Evolutionary conservation across 1,140 invertebrate species (phyloP).

Genomic region (Drosophila mojavensis): DNA sequence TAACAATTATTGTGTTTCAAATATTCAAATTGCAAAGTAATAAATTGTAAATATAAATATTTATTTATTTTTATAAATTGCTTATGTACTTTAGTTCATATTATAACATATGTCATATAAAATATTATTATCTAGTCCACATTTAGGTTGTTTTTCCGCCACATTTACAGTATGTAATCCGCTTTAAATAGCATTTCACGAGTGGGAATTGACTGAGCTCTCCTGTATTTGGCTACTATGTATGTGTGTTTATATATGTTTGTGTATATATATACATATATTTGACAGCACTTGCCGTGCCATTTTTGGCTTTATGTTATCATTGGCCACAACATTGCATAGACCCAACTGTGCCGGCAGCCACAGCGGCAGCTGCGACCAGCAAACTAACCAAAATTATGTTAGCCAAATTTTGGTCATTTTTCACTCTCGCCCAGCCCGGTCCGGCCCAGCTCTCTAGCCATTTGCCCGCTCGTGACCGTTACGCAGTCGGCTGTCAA

Average conservation of each 20-base stretch:
- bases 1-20: too few species aligned
- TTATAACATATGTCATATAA: too few species aligned
- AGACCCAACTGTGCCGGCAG: constrained; percentile 1
- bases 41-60: not conserved
- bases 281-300: constrained; percentile 29
- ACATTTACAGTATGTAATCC: not conserved
- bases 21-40: too few species aligned
- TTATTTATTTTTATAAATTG: not conserved
- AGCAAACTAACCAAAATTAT: constrained; percentile 64
- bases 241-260: not conserved
- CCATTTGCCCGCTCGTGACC: constrained; percentile 3
- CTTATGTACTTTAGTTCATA: too few species aligned
- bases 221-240: constrained; percentile 18
- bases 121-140: too few species aligned
- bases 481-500: constrained; percentile 38
- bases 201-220: not conserved
- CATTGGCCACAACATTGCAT: constrained; percentile 21
- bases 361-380: constrained; percentile 25
- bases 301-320: not conserved
- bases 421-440: constrained; percentile 55
- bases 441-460: not conserved
- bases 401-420: constrained; percentile 63
- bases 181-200: constrained; percentile 5
- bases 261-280: constrained; percentile 27
- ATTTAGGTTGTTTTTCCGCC: too few species aligned